Percentiles rank a stretch among this genome's conserved stretches.
Evolutionary conservation across 2,888 invertebrate genomes (phyloP).

Genomic region (Leucozona laternaria): DNA sequence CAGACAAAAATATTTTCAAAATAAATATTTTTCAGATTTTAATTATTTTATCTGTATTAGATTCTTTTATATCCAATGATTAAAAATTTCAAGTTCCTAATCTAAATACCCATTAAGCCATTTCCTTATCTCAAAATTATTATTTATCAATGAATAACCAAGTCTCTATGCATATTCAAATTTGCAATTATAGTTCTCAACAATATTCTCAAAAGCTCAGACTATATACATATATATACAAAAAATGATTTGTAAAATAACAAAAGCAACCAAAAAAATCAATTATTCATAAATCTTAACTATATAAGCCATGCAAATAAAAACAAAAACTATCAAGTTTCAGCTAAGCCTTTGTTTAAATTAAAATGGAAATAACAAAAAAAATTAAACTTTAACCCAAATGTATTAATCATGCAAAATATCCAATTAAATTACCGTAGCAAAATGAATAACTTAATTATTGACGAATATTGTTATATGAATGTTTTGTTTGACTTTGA

Average conservation of each 20-base stretch:
- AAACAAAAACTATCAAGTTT: neutral
- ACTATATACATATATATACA: too few species aligned
- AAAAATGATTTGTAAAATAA: neutral
- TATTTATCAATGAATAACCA: constrained; percentile 4
- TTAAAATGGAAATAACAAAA: neutral
- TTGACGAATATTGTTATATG: constrained; percentile 30
- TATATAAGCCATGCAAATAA: constrained; percentile 31
- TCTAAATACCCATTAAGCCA: neutral
- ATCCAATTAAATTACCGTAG: constrained; percentile 39
- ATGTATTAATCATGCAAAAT: constrained; percentile 58
- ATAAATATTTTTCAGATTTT: too few species aligned
- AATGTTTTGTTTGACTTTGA: constrained; percentile 28
- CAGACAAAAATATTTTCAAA: too few species aligned
- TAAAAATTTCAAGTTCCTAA: neutral
- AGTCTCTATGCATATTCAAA: neutral
- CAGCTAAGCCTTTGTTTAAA: neutral
- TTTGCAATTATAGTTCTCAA: neutral
- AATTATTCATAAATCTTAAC: constrained; percentile 26
- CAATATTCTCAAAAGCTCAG: neutral
- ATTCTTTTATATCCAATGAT: too few species aligned
- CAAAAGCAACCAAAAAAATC: neutral
- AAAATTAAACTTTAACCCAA: neutral
- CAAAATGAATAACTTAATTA: constrained; percentile 42
- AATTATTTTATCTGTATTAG: too few species aligned
- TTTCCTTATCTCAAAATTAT: constrained; percentile 27